Evolutionary conservation across 1,140 invertebrate genomes (phyloP).

Genomic region (Magallana gigas): DNA sequence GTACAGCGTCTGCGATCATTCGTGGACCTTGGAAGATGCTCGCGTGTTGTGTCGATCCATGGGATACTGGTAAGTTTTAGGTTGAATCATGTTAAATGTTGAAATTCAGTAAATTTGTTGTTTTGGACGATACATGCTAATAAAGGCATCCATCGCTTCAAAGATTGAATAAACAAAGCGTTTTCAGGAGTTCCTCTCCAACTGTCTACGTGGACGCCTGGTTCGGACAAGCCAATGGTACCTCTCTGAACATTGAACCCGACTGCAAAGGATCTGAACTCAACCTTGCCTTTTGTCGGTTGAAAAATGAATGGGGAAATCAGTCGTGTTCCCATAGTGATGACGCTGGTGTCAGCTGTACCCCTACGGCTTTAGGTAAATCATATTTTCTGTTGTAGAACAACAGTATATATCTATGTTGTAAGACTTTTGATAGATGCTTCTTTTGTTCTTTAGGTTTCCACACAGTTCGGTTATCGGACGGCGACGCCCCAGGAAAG

Average conservation of each 20-base stretch:
- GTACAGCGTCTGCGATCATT: slow-evolving; percentile 32
- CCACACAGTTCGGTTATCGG: slow-evolving; percentile 36
- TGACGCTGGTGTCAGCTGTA: slow-evolving; percentile 50
- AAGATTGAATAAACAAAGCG: no score
- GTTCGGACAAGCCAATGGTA: slow-evolving; percentile 47
- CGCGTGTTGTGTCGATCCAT: slow-evolving; percentile 46
- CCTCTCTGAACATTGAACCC: slow-evolving; percentile 28
- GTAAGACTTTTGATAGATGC: neutral
- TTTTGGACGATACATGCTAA: no score
- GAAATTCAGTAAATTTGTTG: no score
- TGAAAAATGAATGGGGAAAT: slow-evolving; percentile 41
- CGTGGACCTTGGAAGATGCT: slow-evolving; percentile 42
- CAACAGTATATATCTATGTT: neutral
- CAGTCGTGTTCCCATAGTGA: slow-evolving; percentile 39
- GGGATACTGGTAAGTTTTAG: slow-evolving; percentile 22
- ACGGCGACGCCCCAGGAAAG: slow-evolving; percentile 77
- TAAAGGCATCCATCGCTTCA: no score
- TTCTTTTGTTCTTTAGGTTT: neutral
- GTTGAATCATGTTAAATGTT: no score
- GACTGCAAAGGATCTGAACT: slow-evolving; percentile 48
- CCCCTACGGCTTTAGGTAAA: slow-evolving; percentile 49
- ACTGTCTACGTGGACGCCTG: slow-evolving; percentile 39
- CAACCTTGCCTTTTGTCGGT: slow-evolving; percentile 46
- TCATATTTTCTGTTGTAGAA: neutral
- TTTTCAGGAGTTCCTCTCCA: slow-evolving; percentile 45